A percentile compares a stretch with the other conserved stretches of the same genome.
Evolutionary conservation across 2,888 invertebrate genomes (phyloP).

Genomic region (Cabera pusaria): DNA sequence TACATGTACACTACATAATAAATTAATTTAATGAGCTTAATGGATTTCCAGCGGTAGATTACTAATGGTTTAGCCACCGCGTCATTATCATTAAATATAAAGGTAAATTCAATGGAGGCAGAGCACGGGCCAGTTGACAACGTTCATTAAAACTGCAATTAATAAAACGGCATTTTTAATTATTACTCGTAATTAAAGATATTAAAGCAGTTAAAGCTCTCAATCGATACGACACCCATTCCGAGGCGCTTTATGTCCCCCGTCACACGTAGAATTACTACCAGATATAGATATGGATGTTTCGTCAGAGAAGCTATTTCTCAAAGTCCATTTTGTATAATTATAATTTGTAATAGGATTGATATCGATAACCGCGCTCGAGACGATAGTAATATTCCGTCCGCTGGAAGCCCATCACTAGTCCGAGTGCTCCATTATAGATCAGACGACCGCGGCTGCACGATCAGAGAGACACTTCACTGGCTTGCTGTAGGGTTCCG

Average conservation of each 20-base stretch:
- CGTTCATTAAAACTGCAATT: constrained; percentile 1
- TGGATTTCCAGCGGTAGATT: too few relatives aligned
- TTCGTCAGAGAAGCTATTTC: constrained; percentile 9
- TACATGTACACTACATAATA: too few relatives aligned
- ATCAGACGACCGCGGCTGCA: constrained; percentile 1
- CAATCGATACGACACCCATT: neutral
- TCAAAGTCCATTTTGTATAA: neutral
- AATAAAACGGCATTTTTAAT: constrained; percentile 4
- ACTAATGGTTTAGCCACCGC: too few relatives aligned
- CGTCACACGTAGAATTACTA: constrained; percentile 1
- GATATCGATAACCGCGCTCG: constrained; percentile 8
- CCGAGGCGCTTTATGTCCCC: neutral
- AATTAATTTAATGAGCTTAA: too few relatives aligned
- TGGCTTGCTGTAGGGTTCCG: constrained; percentile 1
- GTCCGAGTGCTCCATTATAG: constrained; percentile 5
- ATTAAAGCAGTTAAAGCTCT: constrained; percentile 4
- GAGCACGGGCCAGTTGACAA: too few relatives aligned
- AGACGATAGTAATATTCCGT: constrained; percentile 10
- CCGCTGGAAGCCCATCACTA: constrained; percentile 5
- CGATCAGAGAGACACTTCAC: neutral
- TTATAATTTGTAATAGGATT: constrained; percentile 9
- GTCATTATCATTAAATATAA: too few relatives aligned
- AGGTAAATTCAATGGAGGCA: too few relatives aligned
- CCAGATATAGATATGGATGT: neutral
- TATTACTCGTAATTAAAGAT: constrained; percentile 3